Evolutionary conservation across 1,140 invertebrate genomes (phyloP).

Genomic region (Rhyacophila brunnea): DNA sequence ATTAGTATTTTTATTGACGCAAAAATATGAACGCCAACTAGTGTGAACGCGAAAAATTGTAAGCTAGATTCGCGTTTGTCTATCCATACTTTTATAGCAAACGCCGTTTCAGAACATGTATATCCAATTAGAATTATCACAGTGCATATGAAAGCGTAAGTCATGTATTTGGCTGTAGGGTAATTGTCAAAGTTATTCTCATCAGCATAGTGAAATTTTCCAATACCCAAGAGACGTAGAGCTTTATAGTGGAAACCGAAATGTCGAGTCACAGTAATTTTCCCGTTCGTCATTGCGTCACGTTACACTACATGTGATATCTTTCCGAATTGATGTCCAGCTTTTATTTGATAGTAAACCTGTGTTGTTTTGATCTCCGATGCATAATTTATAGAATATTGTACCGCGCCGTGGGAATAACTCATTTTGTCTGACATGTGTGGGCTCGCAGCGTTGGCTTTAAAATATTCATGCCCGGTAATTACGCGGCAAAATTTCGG

Average conservation of each 20-base stretch:
- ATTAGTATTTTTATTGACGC: slow-evolving; percentile 26
- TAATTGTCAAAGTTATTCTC: slow-evolving; percentile 31
- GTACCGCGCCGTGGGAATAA: no score
- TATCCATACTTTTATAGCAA: slow-evolving; percentile 25
- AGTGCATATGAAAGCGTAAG: slow-evolving; percentile 19
- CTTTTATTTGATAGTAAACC: no score
- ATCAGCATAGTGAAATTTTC: slow-evolving; percentile 28
- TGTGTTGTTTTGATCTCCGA: no score
- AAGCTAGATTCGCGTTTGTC: slow-evolving; percentile 20
- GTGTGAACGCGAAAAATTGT: slow-evolving; percentile 22
- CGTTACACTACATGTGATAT: no score
- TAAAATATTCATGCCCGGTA: no score
- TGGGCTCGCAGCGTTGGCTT: no score
- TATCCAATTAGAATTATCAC: slow-evolving; percentile 21
- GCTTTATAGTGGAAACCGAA: slow-evolving; percentile 26
- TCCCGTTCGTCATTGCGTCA: no score
- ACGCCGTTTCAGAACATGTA: slow-evolving; percentile 21
- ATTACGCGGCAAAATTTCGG: no score
- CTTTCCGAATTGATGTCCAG: no score
- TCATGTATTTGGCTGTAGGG: slow-evolving; percentile 11
- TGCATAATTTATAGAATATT: no score
- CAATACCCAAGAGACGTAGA: slow-evolving; percentile 24
- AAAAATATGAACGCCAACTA: slow-evolving; percentile 26
- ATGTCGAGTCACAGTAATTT: no score
- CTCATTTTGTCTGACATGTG: no score